A percentile compares a stretch with the other conserved stretches of the same genome.
Evolutionary conservation across 2,113 vertebrate genomes (phyloP).

Genomic region (Stictonetta naevosa): DNA sequence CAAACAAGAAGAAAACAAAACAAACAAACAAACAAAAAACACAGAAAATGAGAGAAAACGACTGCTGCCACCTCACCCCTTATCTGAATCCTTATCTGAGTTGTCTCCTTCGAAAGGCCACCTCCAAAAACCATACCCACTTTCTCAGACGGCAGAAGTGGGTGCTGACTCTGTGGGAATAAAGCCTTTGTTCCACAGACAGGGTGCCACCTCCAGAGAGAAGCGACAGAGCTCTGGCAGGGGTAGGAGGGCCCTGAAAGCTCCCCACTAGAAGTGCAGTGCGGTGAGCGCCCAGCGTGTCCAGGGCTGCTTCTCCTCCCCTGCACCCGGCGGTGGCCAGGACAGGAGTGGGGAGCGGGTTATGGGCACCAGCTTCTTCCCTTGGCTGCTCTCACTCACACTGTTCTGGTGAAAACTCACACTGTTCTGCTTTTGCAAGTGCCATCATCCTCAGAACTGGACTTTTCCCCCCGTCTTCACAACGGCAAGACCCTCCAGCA

Average conservation of each 20-base stretch:
- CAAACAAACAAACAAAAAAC: too few relatives aligned
- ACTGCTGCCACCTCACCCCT: not conserved
- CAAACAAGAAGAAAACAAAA: not conserved
- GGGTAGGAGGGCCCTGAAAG: not conserved
- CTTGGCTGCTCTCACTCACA: not conserved
- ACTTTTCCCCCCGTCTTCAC: accelerated
- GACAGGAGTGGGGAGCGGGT: too few relatives aligned
- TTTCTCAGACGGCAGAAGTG: too few relatives aligned
- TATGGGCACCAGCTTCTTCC: accelerated
- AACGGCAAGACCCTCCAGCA: not conserved
- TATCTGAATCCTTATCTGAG: too few relatives aligned
- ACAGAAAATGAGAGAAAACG: not conserved
- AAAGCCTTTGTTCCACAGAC: too few relatives aligned
- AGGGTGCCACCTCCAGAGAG: not conserved
- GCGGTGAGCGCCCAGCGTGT: not conserved
- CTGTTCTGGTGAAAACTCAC: not conserved
- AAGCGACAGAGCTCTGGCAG: not conserved
- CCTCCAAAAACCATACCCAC: accelerated
- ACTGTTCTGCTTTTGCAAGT: not conserved
- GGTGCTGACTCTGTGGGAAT: not conserved
- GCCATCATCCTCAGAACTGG: not conserved
- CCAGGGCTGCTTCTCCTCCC: too few relatives aligned
- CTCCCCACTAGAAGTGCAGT: accelerated
- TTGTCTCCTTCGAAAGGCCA: not conserved
- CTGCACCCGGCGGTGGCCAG: accelerated